Conservation (phyloP, 2,888 invertebrate species). For the Rhagium mordax region DNA sequence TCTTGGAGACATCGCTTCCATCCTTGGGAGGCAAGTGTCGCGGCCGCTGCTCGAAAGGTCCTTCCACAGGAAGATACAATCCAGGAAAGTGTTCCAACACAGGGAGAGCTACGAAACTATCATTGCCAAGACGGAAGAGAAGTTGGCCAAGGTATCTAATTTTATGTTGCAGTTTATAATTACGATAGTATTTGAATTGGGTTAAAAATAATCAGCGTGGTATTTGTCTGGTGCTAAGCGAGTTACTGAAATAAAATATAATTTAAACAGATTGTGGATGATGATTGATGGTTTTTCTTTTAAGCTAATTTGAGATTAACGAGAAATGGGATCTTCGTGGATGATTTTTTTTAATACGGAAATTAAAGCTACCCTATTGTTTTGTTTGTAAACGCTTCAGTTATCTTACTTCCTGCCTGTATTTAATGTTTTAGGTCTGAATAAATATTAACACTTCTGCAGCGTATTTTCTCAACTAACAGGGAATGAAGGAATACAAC, state of each 20-base stretch:
- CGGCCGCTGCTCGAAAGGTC: constrained; percentile 89
- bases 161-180: constrained; percentile 19
- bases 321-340: no score
- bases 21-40: constrained; percentile 84
- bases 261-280: no score
- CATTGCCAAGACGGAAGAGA: constrained; percentile 87
- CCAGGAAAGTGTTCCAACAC: constrained; percentile 91
- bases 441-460: no score
- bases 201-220: constrained; percentile 6
- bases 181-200: constrained; percentile 15
- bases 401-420: neutral
- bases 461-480: no score
- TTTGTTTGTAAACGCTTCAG: neutral
- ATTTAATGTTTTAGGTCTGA: no score
- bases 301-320: no score
- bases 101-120: constrained; percentile 92
- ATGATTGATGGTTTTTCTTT: no score
- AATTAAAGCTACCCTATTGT: neutral
- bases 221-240: neutral
- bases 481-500: no score
- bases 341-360: no score
- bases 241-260: neutral
- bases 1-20: constrained; percentile 87
- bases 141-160: constrained; percentile 70
- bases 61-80: constrained; percentile 92